phyloP scores from a whole-genome alignment of 2,888 invertebrate species.

The Spatulosminthurus flaviceps region DNA sequence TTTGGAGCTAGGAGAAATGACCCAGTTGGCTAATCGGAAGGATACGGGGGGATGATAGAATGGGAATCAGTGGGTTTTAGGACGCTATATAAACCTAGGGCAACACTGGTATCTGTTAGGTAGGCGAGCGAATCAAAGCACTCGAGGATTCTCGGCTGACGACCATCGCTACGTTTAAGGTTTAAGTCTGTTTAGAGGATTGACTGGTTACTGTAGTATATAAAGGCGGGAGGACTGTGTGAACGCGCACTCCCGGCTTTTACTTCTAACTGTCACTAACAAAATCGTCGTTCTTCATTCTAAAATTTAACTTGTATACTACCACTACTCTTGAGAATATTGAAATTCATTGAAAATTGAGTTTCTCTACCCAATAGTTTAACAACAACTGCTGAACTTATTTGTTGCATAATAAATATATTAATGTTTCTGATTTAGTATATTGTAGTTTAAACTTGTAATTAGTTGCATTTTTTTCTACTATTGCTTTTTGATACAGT shows the following conservation, averaged over 20 bases:
- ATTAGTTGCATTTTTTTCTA: no score
- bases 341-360: no score
- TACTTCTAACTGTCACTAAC: constrained; percentile 27
- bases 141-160: constrained; percentile 29
- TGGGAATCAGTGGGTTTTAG: neutral
- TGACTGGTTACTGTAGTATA: constrained; percentile 22
- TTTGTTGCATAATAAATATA: no score
- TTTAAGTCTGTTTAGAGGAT: neutral
- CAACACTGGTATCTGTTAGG: constrained; percentile 19
- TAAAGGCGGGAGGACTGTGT: constrained; percentile 37
- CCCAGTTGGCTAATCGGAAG: neutral
- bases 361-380: no score
- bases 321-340: neutral
- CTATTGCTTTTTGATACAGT: no score
- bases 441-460: no score
- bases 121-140: constrained; percentile 35
- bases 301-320: neutral
- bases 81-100: neutral
- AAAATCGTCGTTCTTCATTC: neutral
- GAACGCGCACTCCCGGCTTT: constrained; percentile 42
- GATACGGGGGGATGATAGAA: neutral
- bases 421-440: no score
- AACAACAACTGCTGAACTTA: no score
- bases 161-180: neutral
- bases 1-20: neutral